These are phyloP conservation scores for Meta bourneti DNA, from an alignment of 2,888 invertebrate species.

Conservation along the genomic window DNA sequence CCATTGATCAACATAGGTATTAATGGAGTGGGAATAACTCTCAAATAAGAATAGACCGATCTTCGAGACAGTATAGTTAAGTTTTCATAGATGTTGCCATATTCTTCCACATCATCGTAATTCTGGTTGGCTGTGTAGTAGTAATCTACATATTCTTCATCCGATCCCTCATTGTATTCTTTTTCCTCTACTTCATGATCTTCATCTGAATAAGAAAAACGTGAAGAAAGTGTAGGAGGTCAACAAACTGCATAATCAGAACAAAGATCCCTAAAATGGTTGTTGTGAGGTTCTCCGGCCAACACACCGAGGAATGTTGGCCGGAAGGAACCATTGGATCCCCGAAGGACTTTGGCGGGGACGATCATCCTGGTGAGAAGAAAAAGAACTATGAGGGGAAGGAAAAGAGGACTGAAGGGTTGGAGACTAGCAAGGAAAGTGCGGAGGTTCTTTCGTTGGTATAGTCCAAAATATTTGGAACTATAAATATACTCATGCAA, in stretches of 20 bases:
- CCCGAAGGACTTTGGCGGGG: no score
- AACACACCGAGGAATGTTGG: neutral
- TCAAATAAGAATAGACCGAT: slow-evolving; percentile 68
- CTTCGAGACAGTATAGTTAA: slow-evolving; percentile 40
- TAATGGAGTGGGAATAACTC: slow-evolving; percentile 73
- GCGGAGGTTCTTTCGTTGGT: no score
- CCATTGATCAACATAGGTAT: slow-evolving; percentile 73
- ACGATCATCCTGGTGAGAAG: no score
- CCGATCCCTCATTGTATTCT: slow-evolving; percentile 6
- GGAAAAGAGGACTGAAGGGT: no score
- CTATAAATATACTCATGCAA: no score
- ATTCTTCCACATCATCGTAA: slow-evolving; percentile 42
- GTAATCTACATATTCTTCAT: slow-evolving; percentile 40
- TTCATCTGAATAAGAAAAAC: slow-evolving; percentile 6
- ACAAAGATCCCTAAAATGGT: neutral
- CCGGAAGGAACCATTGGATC: no score
- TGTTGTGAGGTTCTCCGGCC: no score
- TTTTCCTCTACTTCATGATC: slow-evolving; percentile 2
- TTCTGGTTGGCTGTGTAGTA: slow-evolving; percentile 16
- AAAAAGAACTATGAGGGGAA: no score
- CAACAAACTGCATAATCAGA: neutral
- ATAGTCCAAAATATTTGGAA: no score
- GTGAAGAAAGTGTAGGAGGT: neutral
- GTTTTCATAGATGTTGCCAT: slow-evolving; percentile 28
- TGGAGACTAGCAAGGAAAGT: no score